Percentiles rank a stretch among this genome's conserved stretches.
Conservation (phyloP, 2,888 invertebrate species). For the Synanthedon vespiformis region DNA sequence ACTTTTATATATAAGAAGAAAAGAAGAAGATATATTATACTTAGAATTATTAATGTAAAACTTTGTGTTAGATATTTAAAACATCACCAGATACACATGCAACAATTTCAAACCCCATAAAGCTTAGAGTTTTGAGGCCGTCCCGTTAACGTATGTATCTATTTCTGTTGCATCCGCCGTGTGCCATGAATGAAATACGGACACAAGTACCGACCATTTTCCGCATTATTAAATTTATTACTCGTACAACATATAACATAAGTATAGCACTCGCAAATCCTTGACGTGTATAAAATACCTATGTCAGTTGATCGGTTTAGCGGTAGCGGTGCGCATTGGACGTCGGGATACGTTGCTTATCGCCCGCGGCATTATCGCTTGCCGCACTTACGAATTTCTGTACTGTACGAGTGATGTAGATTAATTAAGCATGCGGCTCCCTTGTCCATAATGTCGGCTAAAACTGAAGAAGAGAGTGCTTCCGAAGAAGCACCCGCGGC, state of each 20-base stretch:
- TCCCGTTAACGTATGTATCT: constrained; percentile 13
- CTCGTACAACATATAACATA: constrained; percentile 9
- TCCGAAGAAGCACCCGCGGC: constrained; percentile 31
- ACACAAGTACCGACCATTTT: constrained; percentile 22
- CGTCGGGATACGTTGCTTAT: constrained; percentile 14
- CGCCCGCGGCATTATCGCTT: constrained; percentile 14
- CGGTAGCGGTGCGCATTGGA: constrained; percentile 22
- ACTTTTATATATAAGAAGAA: no score
- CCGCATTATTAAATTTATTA: constrained; percentile 29
- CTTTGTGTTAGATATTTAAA: no score
- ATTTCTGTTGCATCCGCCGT: constrained; percentile 23
- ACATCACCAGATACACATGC: no score
- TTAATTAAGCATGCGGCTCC: no score
- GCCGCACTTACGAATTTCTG: background rate
- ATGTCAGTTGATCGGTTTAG: constrained; percentile 44
- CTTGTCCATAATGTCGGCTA: constrained; percentile 42
- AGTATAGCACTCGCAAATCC: constrained; percentile 35
- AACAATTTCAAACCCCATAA: no score
- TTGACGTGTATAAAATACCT: constrained; percentile 33
- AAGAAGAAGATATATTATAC: no score
- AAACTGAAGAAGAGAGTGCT: constrained; percentile 39
- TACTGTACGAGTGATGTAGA: background rate
- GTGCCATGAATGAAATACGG: constrained; percentile 19
- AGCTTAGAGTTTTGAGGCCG: background rate
- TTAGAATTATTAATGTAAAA: no score